Evolutionary conservation across 2,888 invertebrate species (phyloP), one percentile per base, ranked within the genome.

Genomic region (Parnassius apollo): DNA sequence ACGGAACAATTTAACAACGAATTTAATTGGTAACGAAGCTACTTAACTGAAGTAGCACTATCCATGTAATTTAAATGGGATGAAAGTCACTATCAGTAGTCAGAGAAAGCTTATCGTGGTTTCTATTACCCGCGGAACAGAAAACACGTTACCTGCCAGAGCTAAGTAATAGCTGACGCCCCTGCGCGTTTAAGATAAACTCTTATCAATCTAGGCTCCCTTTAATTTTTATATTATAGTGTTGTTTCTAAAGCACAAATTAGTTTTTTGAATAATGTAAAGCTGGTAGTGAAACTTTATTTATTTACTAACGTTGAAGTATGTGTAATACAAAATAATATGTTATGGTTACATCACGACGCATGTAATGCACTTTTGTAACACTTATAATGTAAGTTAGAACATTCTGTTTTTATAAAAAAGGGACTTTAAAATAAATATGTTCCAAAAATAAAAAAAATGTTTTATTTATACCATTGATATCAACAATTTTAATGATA

Each of bases 321-420:
- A 67, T 65, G 64, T 62, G 66, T 78, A 80, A 76, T 58, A 45
- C 77, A 77, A 18, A 80, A 79, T 80, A 78, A 75, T 76, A 76
- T 77, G 75, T 68, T 62, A 67, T 67, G 66, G 67, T 73, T 71
- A 75, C 77, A 77, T 80, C 72, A 71, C 75, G 73, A 78, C 69
- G 85, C 86, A 86, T 86, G 81, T 84, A 83, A 86, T 86, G 87
- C 88, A 84, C 81, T 80, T 81, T 82, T 82, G 81, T 86, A 82
- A 83, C 75, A 78, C 71, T 76, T 73, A 73, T 71, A 71, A 69
- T 72, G 70, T 85, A 82, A 83, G 76, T 79, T 84, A 82, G 82
- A 74, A 77, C 76, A 78, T 86, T 83, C 78, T 85, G 82, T 87
- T 75, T 56, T 63, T 60, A 57, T 82, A 85, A 85, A 85, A 78